Evolutionary conservation across 2,888 invertebrate species (phyloP).

Genomic region (Polyploca ridens): DNA sequence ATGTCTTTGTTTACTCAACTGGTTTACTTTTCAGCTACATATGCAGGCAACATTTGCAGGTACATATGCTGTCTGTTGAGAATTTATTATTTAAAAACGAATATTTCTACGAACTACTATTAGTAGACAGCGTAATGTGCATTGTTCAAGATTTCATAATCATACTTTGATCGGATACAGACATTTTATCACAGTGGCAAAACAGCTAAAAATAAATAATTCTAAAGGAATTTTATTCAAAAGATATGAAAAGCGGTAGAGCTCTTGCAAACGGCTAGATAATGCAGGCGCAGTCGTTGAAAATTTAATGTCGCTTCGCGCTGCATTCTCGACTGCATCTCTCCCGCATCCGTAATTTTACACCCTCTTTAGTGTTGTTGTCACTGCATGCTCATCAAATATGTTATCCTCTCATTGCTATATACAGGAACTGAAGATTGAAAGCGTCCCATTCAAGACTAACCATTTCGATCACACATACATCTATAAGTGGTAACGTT

Average conservation of each 20-base stretch:
- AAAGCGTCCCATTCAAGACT: neutral
- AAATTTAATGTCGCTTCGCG: conserved; percentile 80
- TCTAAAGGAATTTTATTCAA: conserved; percentile 70
- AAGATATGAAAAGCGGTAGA: conserved; percentile 72
- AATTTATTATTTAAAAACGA: no score
- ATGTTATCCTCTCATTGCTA: conserved; percentile 21
- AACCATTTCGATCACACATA: no score
- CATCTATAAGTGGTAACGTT: no score
- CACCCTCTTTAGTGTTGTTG: conserved; percentile 50
- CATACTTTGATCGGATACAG: neutral
- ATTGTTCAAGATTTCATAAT: no score
- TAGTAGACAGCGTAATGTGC: no score
- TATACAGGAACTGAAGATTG: neutral
- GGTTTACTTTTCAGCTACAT: neutral
- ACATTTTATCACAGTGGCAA: conserved; percentile 29
- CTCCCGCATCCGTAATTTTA: conserved; percentile 53
- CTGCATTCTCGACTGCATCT: conserved; percentile 70
- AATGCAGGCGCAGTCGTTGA: conserved; percentile 78
- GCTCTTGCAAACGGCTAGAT: conserved; percentile 79
- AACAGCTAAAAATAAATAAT: no score
- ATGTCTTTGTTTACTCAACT: no score
- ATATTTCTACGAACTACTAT: no score
- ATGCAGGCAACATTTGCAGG: no score
- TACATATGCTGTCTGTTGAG: no score
- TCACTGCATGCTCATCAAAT: conserved; percentile 42